Base-by-base conservation (phyloP, 2,797 vertebrate species). In the Leptatherina wallacei region DNA sequence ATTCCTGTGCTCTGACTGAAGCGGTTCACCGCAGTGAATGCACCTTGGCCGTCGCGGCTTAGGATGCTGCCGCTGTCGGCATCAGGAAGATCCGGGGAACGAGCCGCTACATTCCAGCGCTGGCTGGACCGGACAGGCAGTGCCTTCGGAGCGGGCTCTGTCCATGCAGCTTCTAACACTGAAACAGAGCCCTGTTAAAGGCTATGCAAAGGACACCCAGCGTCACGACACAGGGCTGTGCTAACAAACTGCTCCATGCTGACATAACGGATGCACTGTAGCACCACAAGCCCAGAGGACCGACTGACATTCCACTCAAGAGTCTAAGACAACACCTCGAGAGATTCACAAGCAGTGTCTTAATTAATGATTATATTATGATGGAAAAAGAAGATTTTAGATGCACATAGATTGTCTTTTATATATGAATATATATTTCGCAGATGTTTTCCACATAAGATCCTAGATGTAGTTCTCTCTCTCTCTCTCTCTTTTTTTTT, bases 341-440 rank as follows among this genome's bases (percentile, higher is more conserved):
- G 82, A 91, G 84, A 90, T 90, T 92, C 88, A 92, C 89, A 91
- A 89, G 88, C 87, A 83, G 84, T 91, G 89, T 91, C 69, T 84
- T 93, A 94, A 91, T 88, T 82, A 82, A 88, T 88, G 71, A 78
- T 67, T 81, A 83, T 93, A 88, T 90, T 88, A 85, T 83, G 83
- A 91, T 81, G 91, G 89, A 82, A 90, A 79, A 82, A 82, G 55
- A 86, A 84, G 73, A 69, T 66, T 79, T 91, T 95, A 94, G 93
- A 86, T 92, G 92, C 94, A 95, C 93, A 92, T 90, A 90, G 90
- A 88, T 92, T 87, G 86, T 92, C 89, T 92, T 92, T 88, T 91
- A 89, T 93, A 91, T 88, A 90, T 89, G 83, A 85, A 90, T 93
- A 92, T 94, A 93, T 94, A 92, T 94, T 94, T 94, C 93, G 92